phyloP scores from a whole-genome alignment of 2,113 vertebrate genomes.

The Ceyx margarethae region DNA sequence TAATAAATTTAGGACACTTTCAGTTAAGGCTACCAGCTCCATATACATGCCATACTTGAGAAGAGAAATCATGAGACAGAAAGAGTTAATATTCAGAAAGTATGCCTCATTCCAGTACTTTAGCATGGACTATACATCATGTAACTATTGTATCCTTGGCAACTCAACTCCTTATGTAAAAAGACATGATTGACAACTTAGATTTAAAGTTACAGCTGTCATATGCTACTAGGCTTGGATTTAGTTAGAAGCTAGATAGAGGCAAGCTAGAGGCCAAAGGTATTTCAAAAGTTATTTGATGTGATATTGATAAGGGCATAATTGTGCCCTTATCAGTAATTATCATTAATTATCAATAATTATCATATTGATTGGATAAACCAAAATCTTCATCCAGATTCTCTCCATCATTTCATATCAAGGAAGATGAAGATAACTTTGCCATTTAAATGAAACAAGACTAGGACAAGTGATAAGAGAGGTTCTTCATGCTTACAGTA shows the following conservation, averaged over 20 bases:
- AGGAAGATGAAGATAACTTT: not conserved
- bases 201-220: constrained; percentile 42
- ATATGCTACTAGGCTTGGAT: not conserved
- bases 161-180: constrained; percentile 45
- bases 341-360: too few relatives aligned
- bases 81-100: constrained; percentile 18
- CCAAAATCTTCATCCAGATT: not conserved
- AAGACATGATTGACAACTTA: constrained; percentile 34
- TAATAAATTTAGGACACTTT: not conserved
- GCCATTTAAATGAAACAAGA: not conserved
- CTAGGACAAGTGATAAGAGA: not conserved
- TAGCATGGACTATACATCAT: constrained; percentile 45
- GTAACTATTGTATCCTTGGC: constrained; percentile 49
- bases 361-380: not conserved
- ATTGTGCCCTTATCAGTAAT: not conserved
- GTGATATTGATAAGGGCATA: not conserved
- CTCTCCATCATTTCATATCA: not conserved
- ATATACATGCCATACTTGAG: not conserved
- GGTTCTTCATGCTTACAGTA: not conserved
- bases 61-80: not conserved
- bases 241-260: not conserved
- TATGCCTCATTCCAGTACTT: constrained; percentile 17
- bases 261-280: not conserved
- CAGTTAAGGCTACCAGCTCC: not conserved
- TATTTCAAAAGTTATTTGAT: not conserved